Evolutionary conservation across 2,888 invertebrate genomes (phyloP), one percentile per base, ranked within the genome.

Genomic region (Acleris emargana): DNA sequence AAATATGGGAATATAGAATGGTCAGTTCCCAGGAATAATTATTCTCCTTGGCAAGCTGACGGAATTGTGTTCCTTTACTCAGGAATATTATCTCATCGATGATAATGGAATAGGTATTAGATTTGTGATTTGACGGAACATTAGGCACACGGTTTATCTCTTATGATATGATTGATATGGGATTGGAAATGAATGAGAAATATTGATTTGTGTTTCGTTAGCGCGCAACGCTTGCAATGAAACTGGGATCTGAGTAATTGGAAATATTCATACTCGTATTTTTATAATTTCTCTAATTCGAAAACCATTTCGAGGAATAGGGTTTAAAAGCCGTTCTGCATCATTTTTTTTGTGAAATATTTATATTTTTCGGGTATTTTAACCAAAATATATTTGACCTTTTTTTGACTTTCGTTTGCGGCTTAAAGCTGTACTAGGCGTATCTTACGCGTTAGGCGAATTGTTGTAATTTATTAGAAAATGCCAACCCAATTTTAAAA

Each of bases 1-100:
- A 51, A 51, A 25, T 51, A 22, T n/a, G 0, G 25, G 45, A 45
- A 57, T n/a, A 57, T 57, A 13, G 45, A 45, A 45, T 45, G 45
- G 45, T n/a, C 45, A 13, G 11, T 57, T 17, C 43, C 32, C 20
- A 7, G 42, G 55, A 43, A 42, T 45, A 47, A 47, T 57, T 47
- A 57, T 47, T 45, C 47, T 42, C 25, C 17, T 57, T 45, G 45
- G 57, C 25, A n/a, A 3, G 1, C 17, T 5, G 42, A 6, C 11
- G 43, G 43, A 43, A 43, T n/a, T n/a, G n/a, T 43, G 43, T 43
- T 38, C 11, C 11, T 1, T 17, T 45, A 45, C 45, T 45, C 17
- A 45, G 45, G 38, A 38, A 45, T 43, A 43, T 43, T 43, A 43
- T 45, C 17, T n/a, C 17, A 17, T 45, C 17, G 17, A 17, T n/a